phyloP scores from a whole-genome alignment of 1,140 invertebrate species.

The Drosophila pachea region DNA sequence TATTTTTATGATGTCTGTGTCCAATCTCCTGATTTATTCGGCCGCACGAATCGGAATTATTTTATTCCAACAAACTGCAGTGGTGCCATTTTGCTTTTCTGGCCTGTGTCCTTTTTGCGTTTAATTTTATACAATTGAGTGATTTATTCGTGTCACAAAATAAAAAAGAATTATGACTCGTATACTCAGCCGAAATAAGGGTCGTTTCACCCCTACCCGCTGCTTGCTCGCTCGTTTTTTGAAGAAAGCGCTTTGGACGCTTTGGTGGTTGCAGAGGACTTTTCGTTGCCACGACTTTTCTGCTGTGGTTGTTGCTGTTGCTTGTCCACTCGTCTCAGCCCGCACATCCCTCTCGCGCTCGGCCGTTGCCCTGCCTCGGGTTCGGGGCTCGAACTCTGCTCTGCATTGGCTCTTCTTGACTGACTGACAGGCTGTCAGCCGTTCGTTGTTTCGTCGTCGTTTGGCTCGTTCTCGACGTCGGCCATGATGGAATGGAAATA shows the following conservation, averaged over 20 bases:
- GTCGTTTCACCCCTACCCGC: slow-evolving; percentile 49
- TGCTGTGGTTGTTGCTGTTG: slow-evolving; percentile 11
- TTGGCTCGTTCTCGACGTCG: slow-evolving; percentile 38
- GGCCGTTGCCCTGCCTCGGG: slow-evolving; percentile 57
- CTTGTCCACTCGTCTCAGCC: slow-evolving; percentile 32
- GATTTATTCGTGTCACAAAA: slow-evolving; percentile 79
- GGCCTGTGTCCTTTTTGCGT: slow-evolving; percentile 59
- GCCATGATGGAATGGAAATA: slow-evolving; percentile 68
- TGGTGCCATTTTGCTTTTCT: slow-evolving; percentile 62
- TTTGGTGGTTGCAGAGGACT: slow-evolving; percentile 62
- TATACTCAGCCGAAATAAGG: slow-evolving; percentile 60
- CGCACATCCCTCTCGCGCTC: slow-evolving; percentile 42
- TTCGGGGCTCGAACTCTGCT: slow-evolving; percentile 8
- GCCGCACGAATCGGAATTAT: slow-evolving; percentile 76
- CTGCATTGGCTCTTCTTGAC: slow-evolving; percentile 36
- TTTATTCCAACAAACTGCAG: slow-evolving; percentile 51
- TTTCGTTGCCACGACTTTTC: background rate
- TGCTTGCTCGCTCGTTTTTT: background rate
- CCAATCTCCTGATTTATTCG: slow-evolving; percentile 78
- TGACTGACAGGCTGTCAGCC: slow-evolving; percentile 65
- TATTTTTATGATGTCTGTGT: slow-evolving; percentile 79
- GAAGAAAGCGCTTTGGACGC: slow-evolving; percentile 59
- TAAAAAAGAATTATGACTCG: slow-evolving; percentile 78
- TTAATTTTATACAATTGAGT: slow-evolving; percentile 79
- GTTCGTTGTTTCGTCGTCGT: slow-evolving; percentile 39